Base-by-base conservation (phyloP, 1,140 invertebrate species). In the Danaus plexippus region DNA sequence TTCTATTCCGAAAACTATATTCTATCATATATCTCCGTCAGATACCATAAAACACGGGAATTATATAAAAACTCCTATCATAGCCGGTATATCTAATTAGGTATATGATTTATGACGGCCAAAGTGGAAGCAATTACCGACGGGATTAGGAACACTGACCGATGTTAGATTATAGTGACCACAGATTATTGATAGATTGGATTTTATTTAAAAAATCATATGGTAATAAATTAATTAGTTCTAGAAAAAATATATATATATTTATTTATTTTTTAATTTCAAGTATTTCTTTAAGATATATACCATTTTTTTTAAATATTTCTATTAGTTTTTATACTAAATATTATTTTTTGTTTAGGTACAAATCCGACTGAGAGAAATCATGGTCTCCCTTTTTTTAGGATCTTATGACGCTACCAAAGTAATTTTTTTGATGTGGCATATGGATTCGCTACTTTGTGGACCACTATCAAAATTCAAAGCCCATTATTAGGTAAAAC, bases 31-130 rank as follows among this genome's bases (percentile, higher is more conserved):
- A 54, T 47, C 40, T 49, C 48, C 49, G 22, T 54, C 42, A 54
- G 22, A 32, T 32, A 32, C 22, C 22, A 32, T 32, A 32, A 32
- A 32, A 32, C 22, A 32, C 22, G 22, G 22, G 22, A 32, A 52
- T 61, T 9, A 53, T 64, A 70, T 61, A 73, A 69, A 70, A 64
- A 70, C 66, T 51, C 63, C 64, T 73, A 69, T 75, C 61, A 75
- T 73, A 50, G 54, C 56, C 59, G 45, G 59, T 62, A 67, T 69
- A 71, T 71, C 71, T 76, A 78, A 76, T 78, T 73, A 76, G 64
- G 51, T 54, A 47, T 57, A 67, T 74, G 73, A 76, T 78, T 78
- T 78, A 78, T 75, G 55, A 67, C 59, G 58, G 64, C 53, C 55
- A 57, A 66, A 71, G 63, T 71, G 67, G 63, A 59, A 58, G 66